Conservation (phyloP, 2,113 vertebrate genomes). For the Megaceryle torquata region DNA sequence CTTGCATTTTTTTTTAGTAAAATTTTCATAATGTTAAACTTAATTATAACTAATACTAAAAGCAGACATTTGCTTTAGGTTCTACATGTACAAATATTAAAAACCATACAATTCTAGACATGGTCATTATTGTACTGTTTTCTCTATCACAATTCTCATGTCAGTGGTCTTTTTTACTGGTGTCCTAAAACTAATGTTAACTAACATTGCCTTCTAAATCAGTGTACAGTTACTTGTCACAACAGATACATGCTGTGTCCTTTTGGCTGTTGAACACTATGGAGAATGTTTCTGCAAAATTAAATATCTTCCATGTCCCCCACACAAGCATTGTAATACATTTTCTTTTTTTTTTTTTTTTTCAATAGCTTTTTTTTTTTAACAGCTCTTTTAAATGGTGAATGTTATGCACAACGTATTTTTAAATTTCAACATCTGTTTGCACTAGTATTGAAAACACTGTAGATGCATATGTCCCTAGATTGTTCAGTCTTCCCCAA, state of each 20-base stretch:
- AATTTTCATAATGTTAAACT: not conserved
- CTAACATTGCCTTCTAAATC: not conserved
- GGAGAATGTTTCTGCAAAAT: not conserved
- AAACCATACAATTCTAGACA: not conserved
- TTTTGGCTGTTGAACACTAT: not conserved
- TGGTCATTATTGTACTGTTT: not conserved
- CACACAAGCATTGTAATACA: not conserved
- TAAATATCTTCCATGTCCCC: not conserved
- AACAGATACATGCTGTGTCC: not conserved
- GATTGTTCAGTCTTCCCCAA: not conserved
- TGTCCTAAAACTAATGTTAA: not conserved
- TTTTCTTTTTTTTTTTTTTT: no score
- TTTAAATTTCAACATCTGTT: not conserved
- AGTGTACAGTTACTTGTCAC: not conserved
- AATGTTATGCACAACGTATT: not conserved
- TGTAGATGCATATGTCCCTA: not conserved
- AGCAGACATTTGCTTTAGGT: not conserved
- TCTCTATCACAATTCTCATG: not conserved
- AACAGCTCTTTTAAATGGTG: not conserved
- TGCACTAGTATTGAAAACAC: not conserved
- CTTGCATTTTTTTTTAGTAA: not conserved
- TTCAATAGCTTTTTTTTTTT: not conserved
- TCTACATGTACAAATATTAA: not conserved
- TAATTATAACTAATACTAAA: not conserved
- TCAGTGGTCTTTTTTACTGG: not conserved